Base-by-base conservation (phyloP, 1,140 invertebrate species). In the Rhyzopertha dominica region DNA sequence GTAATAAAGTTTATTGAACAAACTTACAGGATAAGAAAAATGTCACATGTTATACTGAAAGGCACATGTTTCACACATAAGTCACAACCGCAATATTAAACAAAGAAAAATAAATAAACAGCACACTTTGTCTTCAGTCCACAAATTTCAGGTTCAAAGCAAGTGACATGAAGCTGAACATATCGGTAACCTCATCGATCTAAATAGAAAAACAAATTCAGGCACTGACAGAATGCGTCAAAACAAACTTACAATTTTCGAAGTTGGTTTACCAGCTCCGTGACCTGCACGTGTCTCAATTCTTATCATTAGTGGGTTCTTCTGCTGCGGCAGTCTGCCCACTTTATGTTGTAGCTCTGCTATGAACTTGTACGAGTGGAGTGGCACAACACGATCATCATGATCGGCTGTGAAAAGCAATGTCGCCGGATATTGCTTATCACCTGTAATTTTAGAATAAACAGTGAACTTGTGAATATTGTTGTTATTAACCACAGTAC, bases 211-310 rank as follows among this genome's bases (percentile, higher is more conserved):
- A 50, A 43, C 47, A 52, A 42, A 47, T 38, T 42, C 24, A 29
- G 44, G 48, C n/a, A n/a, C n/a, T n/a, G n/a, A n/a, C n/a, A n/a
- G n/a, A n/a, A n/a, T n/a, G n/a, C n/a, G n/a, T n/a, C n/a, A 37
- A 43, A 43, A 43, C 5, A 44, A 42, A 71, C 78, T 80, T 72
- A 90, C 86, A 46, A 89, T 70, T 81, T 95, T 95, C 5, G 78
- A 71, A n/a, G 92, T 97, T 36, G 95, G 94, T 70, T 98, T 98
- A 16, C 95, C 95, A 53, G 81, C 78, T 34, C 96, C 95, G 74
- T 99, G 96, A 0, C 96, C 96, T 28, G 94, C 86, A 71, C 96
- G 95, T 7, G 87, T 93, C 61, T 98, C 95, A 43, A 99, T 80
- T 44, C 86, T 73, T 22, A 93, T 84, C 23, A 99, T 59, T 36